Evolutionary conservation across 2,113 vertebrate species (phyloP).

Genomic region (Odobenus rosmarus): DNA sequence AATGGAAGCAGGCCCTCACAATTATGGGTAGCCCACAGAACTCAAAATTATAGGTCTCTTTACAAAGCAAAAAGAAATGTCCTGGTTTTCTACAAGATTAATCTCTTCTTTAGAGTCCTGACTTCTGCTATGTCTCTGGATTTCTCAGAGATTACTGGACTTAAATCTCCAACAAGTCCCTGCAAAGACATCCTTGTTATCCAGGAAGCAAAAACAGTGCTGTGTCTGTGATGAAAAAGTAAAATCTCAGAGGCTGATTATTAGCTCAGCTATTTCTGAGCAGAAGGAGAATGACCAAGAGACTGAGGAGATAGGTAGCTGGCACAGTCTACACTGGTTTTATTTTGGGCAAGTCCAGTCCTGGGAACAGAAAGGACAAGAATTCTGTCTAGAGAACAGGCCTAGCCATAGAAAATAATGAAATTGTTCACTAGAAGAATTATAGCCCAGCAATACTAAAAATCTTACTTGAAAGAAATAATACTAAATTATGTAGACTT

Average conservation of each 20-base stretch:
- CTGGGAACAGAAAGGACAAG: constrained; percentile 39
- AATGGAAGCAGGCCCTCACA: not conserved
- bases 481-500: not conserved
- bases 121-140: not conserved
- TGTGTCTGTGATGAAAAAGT: not conserved
- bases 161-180: not conserved
- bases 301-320: not conserved
- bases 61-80: not conserved
- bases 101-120: not conserved
- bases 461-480: constrained; percentile 33
- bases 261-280: constrained; percentile 6
- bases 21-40: not conserved
- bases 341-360: constrained; percentile 22
- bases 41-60: not conserved
- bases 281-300: not conserved
- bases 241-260: constrained; percentile 16
- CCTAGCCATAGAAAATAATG: constrained; percentile 21
- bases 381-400: not conserved
- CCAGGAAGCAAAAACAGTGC: not conserved
- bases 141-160: not conserved
- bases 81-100: not conserved
- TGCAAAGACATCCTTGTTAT: constrained; percentile 28
- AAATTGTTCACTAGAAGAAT: constrained; percentile 12
- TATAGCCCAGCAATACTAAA: not conserved
- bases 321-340: not conserved